Conservation (phyloP, 1,140 invertebrate genomes). For the Papilio polyxenes region DNA sequence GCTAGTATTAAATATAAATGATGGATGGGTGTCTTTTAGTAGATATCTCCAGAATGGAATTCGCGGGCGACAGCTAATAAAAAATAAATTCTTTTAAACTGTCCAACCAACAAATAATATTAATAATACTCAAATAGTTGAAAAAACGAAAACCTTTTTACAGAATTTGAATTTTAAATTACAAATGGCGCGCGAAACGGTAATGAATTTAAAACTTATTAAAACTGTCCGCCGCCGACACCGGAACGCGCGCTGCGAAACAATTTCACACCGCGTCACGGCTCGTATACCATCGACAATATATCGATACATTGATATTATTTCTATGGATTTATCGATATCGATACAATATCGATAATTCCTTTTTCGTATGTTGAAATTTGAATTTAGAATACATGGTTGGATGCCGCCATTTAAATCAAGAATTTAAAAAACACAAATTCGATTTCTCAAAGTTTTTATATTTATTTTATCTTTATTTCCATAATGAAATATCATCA, state of each 20-base stretch:
- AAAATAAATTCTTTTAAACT: too few relatives aligned
- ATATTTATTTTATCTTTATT: neutral
- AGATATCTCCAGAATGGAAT: too few relatives aligned
- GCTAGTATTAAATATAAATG: too few relatives aligned
- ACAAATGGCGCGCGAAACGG: neutral
- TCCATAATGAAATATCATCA: neutral
- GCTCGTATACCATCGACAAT: constrained; percentile 21
- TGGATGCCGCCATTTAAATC: too few relatives aligned
- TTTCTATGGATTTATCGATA: neutral
- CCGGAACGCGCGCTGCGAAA: constrained; percentile 39
- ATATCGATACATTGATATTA: constrained; percentile 7
- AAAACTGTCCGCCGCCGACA: constrained; percentile 35
- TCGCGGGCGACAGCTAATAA: too few relatives aligned
- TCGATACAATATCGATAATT: neutral
- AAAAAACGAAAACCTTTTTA: neutral
- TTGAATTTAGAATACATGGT: neutral
- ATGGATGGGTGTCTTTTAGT: too few relatives aligned
- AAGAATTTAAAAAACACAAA: too few relatives aligned
- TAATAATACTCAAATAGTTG: neutral
- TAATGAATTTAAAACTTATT: constrained; percentile 44
- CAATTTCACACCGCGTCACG: constrained; percentile 45
- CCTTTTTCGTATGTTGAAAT: neutral
- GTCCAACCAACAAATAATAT: too few relatives aligned
- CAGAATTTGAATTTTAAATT: neutral
- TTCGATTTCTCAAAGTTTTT: too few relatives aligned